Evolutionary conservation across 2,888 invertebrate genomes (phyloP), one percentile per base, ranked within the genome.

Genomic region (Cybosia mesomella): DNA sequence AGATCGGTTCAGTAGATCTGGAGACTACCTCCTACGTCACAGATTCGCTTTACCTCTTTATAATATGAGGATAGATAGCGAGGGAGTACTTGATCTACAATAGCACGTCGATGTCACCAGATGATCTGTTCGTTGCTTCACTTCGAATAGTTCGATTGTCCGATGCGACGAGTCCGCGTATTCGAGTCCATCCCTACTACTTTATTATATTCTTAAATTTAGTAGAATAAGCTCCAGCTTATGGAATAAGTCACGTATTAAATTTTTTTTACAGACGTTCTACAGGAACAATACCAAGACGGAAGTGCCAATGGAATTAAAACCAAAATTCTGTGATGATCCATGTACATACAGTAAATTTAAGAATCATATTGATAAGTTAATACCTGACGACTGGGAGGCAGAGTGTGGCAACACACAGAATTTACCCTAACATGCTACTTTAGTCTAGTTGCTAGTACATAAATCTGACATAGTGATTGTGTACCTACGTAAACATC

Each of bases 351-450:
- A 97, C 74, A 87, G 86, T 0, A 89, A 94, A 69, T 96, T 98
- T 80, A 87, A 88, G 11, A 81, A 91, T 39, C 88, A 96, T 22
- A 88, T 96, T 71, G 87, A 93, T 64, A 92, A 95, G 60, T 87
- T 97, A 15, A 90, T 97, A 62, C 96, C 97, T 0, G 84, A 89
- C 1, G 95, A 97, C 83, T 97, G 97, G 96, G 96, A 97, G 69
- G 89, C 94, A 13, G 97, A 97, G 81, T 98, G 98, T 83, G 84
- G 89, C 72, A 94, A 93, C 73, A 82, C 70, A 53, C 71, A 65
- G 21, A 58, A 63, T 24, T 9, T 7, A 60, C 21, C 59, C 13
- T 28, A 60, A 28, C 32, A 28, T 55, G 13, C 24, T 18, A 5
- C 22, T 13, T 15, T 49, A 49, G 15, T 11, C 18, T 4, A 49